A percentile compares a stretch with the other conserved stretches of the same genome.
Evolutionary conservation across 2,113 vertebrate genomes (phyloP).

Genomic region (Patagioenas fasciata): DNA sequence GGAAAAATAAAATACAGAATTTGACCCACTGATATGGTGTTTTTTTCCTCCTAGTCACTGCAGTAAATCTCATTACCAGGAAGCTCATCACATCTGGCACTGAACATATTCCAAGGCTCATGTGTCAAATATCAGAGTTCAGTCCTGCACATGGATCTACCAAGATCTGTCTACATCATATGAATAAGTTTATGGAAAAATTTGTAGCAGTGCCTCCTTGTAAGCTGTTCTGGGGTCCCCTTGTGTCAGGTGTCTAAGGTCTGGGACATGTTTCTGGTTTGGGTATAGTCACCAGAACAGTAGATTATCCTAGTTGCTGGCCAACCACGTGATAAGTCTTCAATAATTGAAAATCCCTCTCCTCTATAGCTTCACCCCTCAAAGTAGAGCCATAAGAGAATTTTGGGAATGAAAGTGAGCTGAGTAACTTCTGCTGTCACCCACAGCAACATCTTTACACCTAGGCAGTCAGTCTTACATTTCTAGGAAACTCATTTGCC

Average conservation of each 20-base stretch:
- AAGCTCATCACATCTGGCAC: not conserved
- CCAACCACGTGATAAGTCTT: not conserved
- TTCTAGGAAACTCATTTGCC: not conserved
- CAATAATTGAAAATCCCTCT: not conserved
- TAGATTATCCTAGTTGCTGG: not conserved
- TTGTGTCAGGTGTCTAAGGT: not conserved
- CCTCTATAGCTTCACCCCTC: not conserved
- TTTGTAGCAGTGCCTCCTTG: not conserved
- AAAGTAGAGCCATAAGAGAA: not conserved
- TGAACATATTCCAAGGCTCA: not conserved
- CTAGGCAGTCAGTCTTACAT: not conserved
- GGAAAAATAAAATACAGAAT: not conserved
- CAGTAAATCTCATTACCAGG: not conserved
- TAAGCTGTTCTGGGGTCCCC: not conserved
- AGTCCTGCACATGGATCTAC: not conserved
- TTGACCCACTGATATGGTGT: not conserved
- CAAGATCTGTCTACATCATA: not conserved
- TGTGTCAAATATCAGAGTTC: not conserved
- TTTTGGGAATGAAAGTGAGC: not conserved
- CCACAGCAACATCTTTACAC: not conserved
- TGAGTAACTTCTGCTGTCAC: not conserved
- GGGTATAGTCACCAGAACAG: not conserved
- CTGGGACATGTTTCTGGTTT: not conserved
- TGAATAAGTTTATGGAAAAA: not conserved
- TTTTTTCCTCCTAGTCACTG: not conserved